Percentiles rank a stretch among this genome's conserved stretches.
Conservation (phyloP, 30 jellyfish, hydroid and myxozoan genomes). For the Turritopsis rubra region DNA sequence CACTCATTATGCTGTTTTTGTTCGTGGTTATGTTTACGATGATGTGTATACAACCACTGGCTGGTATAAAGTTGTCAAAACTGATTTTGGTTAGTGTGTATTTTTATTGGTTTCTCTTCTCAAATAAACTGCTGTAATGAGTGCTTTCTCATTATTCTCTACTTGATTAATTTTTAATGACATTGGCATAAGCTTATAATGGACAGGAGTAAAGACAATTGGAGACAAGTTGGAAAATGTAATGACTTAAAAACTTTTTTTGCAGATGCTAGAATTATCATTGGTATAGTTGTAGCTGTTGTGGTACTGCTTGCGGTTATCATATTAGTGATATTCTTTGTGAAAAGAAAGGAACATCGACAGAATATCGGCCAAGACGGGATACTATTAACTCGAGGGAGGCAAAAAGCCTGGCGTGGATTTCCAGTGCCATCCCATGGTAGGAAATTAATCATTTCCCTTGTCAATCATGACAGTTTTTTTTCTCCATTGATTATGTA, state of each 20-base stretch:
- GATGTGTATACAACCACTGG: neutral
- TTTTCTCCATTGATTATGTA: no score
- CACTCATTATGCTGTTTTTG: slow-evolving; percentile 8
- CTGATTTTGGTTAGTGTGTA: neutral
- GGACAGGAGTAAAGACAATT: no score
- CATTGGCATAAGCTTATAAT: no score
- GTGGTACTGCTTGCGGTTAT: neutral
- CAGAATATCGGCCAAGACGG: neutral
- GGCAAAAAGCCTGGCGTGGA: neutral
- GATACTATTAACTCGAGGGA: neutral
- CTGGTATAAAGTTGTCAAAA: neutral
- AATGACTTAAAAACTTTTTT: neutral
- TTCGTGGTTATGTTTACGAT: slow-evolving; percentile 5
- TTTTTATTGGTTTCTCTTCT: no score
- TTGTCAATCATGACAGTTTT: no score
- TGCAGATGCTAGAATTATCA: neutral
- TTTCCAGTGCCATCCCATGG: neutral
- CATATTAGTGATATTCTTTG: slow-evolving; percentile 1
- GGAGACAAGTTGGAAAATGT: no score
- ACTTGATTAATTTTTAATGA: no score
- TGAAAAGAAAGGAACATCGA: neutral
- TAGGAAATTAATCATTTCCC: neutral
- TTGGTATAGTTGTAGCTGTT: slow-evolving; percentile 1
- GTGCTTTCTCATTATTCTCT: no score
- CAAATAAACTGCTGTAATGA: no score